These are phyloP conservation scores for Glossophaga mutica DNA, from an alignment of 2,797 vertebrate genomes.

Conservation along the genomic window DNA sequence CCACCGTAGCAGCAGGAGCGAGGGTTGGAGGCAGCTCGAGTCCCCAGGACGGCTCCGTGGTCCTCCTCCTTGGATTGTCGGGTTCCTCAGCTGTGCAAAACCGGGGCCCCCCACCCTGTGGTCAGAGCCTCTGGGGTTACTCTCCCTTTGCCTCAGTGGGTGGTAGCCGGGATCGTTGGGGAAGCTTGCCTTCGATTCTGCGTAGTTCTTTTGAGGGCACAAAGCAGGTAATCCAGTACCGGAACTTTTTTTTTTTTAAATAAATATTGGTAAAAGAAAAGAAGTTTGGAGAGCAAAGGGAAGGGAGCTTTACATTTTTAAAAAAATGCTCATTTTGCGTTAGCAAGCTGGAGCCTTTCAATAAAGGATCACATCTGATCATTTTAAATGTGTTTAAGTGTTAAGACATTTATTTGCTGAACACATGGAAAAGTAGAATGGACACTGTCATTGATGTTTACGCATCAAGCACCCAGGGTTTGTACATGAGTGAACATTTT, in stretches of 20 bases:
- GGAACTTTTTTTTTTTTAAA: background rate
- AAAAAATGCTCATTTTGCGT: background rate
- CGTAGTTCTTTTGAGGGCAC: background rate
- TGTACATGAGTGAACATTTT: background rate
- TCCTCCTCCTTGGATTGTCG: background rate
- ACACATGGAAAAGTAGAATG: background rate
- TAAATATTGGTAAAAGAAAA: background rate
- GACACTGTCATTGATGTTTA: background rate
- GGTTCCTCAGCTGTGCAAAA: background rate
- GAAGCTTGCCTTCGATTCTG: too few relatives aligned
- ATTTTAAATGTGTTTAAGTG: background rate
- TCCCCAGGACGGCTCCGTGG: fast-evolving
- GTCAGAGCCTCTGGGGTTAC: fast-evolving
- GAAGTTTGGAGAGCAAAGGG: background rate
- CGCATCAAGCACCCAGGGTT: background rate
- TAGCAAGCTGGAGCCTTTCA: background rate
- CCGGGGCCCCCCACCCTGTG: too few relatives aligned
- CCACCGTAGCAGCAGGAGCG: fast-evolving
- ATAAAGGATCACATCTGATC: background rate
- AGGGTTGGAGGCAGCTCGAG: background rate
- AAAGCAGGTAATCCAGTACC: background rate
- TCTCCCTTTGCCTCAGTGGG: background rate
- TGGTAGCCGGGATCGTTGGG: fast-evolving
- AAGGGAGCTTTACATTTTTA: background rate
- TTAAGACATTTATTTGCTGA: background rate